Evolutionary conservation across 2,888 invertebrate species (phyloP).

Genomic region (Atethmia centrago): DNA sequence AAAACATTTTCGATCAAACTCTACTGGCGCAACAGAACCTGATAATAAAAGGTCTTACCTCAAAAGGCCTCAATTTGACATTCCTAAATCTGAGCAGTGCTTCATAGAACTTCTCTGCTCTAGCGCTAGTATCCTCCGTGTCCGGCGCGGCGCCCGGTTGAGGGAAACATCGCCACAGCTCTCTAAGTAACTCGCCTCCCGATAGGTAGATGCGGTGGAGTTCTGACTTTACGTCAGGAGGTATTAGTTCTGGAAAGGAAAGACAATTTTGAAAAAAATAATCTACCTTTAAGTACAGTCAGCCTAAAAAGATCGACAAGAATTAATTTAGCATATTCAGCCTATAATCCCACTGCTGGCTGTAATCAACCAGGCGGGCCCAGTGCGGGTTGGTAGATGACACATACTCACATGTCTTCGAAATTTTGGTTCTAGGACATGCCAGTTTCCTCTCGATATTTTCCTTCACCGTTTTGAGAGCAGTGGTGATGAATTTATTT

Average conservation of each 20-base stretch:
- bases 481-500: no score
- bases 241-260: conserved; percentile 93
- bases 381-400: no score
- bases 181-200: conserved; percentile 96
- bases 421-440: no score
- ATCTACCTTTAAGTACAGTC: no score
- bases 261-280: conserved; percentile 40
- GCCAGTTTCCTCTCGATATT: no score
- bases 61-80: conserved; percentile 96
- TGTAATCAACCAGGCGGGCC: no score
- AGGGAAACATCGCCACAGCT: conserved; percentile 99
- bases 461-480: no score
- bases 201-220: conserved; percentile 96
- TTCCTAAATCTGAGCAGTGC: conserved; percentile 96
- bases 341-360: no score
- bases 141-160: conserved; percentile 94
- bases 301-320: not conserved
- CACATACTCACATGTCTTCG: no score
- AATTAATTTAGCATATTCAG: no score
- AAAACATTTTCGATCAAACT: no score
- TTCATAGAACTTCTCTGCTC: conserved; percentile 96
- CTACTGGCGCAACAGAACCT: not conserved
- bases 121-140: conserved; percentile 95
- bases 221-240: conserved; percentile 95
- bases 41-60: conserved; percentile 82